phyloP scores from a whole-genome alignment of 30 jellyfish, hydroid and myxozoan species.

The Haliclystus octoradiatus region DNA sequence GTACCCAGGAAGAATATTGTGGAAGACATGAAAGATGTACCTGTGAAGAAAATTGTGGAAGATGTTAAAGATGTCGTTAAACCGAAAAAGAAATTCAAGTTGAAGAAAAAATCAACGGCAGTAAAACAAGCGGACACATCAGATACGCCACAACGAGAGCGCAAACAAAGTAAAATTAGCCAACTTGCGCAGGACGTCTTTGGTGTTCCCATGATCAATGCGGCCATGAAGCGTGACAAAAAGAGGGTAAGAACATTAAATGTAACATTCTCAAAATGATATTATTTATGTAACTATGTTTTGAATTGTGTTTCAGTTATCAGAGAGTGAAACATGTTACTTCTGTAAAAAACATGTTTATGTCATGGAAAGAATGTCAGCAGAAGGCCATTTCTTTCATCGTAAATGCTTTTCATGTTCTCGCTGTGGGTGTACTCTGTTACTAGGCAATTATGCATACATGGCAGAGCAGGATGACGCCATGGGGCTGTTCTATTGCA shows the following conservation, averaged over 20 bases:
- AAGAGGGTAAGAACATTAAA: not conserved
- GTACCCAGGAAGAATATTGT: no score
- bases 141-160: not conserved
- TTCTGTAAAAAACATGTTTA: constrained; percentile 76
- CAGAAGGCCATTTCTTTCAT: constrained; percentile 78
- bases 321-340: constrained; percentile 69
- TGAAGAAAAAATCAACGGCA: not conserved
- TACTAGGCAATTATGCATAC: constrained; percentile 83
- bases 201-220: constrained; percentile 62
- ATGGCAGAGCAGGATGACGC: constrained; percentile 39
- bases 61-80: not conserved
- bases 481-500: constrained; percentile 68
- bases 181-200: constrained; percentile 68
- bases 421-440: constrained; percentile 66
- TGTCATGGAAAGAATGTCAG: constrained; percentile 91
- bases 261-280: not conserved
- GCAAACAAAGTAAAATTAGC: constrained; percentile 26
- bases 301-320: constrained; percentile 21
- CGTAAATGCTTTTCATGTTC: constrained; percentile 80
- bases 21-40: no score
- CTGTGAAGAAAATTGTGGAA: no score
- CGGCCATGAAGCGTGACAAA: constrained; percentile 33
- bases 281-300: constrained; percentile 2
- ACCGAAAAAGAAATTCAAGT: constrained; percentile 4
- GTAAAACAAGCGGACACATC: not conserved